These are phyloP conservation scores for Bovichtus variegatus DNA, from an alignment of 2,797 vertebrate species.

Conservation along the genomic window DNA sequence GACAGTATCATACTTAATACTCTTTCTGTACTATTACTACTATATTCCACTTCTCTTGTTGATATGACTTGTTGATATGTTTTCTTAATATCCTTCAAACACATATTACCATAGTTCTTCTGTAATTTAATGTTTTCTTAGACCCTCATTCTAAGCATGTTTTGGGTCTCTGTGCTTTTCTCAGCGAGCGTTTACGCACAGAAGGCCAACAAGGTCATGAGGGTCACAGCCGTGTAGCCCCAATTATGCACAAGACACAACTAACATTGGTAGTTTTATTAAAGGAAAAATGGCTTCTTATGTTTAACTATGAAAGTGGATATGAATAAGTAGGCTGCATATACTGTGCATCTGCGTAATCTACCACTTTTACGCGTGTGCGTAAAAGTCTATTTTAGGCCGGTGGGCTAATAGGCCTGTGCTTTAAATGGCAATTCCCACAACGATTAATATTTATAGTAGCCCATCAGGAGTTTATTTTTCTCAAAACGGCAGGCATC, in stretches of 20 bases:
- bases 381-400: constrained; percentile 71
- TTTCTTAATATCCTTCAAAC: neutral
- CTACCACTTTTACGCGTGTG: constrained; percentile 44
- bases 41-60: neutral
- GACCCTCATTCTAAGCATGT: neutral
- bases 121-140: neutral
- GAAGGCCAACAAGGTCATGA: constrained; percentile 54
- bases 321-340: neutral
- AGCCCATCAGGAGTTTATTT: constrained; percentile 36
- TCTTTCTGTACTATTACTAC: neutral
- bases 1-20: neutral
- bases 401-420: constrained; percentile 46
- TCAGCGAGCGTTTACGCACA: constrained; percentile 63
- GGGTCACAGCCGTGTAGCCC: constrained; percentile 28
- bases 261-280: neutral
- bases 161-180: neutral
- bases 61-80: neutral
- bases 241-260: neutral
- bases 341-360: constrained; percentile 35
- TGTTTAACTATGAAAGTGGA: constrained; percentile 3
- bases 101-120: neutral
- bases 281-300: neutral
- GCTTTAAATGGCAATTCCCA: constrained; percentile 72
- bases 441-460: constrained; percentile 64
- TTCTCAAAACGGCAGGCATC: constrained; percentile 35